Evolutionary conservation across 2,888 invertebrate species (phyloP).

Genomic region (Xestia xanthographa): DNA sequence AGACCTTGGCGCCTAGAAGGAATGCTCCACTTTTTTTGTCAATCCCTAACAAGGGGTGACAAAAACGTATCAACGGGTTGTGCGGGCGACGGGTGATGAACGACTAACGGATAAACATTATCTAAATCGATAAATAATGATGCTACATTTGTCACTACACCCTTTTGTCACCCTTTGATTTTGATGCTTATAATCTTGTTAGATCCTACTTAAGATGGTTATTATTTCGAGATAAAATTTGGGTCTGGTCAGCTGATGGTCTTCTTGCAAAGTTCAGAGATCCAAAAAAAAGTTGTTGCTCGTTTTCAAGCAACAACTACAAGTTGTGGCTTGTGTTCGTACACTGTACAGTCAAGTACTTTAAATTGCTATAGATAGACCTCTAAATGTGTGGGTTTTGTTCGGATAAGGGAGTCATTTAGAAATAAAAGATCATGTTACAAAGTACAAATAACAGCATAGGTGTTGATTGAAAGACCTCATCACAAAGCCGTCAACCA

Average conservation of each 20-base stretch:
- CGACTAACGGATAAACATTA: conserved; percentile 77
- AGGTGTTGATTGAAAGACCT: background rate
- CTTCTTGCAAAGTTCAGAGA: background rate
- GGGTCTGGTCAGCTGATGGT: background rate
- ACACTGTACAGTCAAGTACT: background rate
- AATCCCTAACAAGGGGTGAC: conserved; percentile 54
- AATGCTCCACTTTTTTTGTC: conserved; percentile 42
- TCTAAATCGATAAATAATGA: conserved; percentile 86
- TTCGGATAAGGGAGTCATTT: background rate
- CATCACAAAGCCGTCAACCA: too few relatives aligned
- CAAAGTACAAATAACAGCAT: background rate
- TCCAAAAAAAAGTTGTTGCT: background rate
- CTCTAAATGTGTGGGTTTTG: background rate
- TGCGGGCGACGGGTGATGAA: conserved; percentile 58
- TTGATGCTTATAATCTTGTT: conserved; percentile 20
- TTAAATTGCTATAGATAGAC: background rate
- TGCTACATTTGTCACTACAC: conserved; percentile 77
- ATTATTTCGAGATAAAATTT: background rate
- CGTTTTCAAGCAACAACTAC: background rate
- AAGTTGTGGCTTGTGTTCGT: background rate
- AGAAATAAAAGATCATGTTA: background rate
- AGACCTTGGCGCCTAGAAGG: conserved; percentile 11
- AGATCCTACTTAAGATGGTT: background rate
- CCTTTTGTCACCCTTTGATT: conserved; percentile 47
- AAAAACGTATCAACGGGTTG: conserved; percentile 77